Evolutionary conservation across 2,113 vertebrate genomes (phyloP).

Genomic region (Bubo scandiacus): DNA sequence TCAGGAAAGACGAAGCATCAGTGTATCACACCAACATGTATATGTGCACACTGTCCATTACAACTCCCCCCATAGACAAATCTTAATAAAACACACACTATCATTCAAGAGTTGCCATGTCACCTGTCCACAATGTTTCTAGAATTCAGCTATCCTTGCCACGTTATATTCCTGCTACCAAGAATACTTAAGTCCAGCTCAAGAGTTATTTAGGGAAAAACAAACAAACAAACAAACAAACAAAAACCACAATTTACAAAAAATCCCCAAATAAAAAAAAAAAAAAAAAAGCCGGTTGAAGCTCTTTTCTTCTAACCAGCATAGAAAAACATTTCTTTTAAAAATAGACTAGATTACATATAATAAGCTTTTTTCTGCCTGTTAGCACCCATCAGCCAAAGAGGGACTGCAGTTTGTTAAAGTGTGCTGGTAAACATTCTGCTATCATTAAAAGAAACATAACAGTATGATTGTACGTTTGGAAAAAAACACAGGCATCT

Average conservation of each 20-base stretch:
- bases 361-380: not conserved
- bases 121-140: not conserved
- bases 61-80: not conserved
- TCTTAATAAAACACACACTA: not conserved
- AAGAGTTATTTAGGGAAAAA: not conserved
- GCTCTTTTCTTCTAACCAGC: not conserved
- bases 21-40: not conserved
- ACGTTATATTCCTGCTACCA: not conserved
- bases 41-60: not conserved
- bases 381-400: not conserved
- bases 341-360: not conserved
- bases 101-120: not conserved
- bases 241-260: not conserved
- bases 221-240: too few relatives aligned
- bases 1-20: not conserved
- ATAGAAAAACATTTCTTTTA: not conserved
- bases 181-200: not conserved
- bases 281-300: not conserved
- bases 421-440: not conserved
- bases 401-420: not conserved
- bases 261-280: not conserved
- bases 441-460: not conserved
- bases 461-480: not conserved
- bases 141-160: not conserved
- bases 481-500: not conserved